Evolutionary conservation across 2,888 invertebrate species (phyloP).

Genomic region (Diaprepes abbreviatus): DNA sequence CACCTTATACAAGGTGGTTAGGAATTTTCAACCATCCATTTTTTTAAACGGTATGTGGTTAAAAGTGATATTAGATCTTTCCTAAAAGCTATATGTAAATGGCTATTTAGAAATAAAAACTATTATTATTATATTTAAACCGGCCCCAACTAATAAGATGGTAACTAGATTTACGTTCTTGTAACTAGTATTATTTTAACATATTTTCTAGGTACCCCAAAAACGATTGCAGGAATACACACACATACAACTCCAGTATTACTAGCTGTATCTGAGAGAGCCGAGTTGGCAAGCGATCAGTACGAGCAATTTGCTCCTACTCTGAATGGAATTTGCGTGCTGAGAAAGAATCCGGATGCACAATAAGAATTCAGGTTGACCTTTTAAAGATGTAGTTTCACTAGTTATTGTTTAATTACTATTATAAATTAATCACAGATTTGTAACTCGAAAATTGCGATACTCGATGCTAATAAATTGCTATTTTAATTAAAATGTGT

Average conservation of each 20-base stretch:
- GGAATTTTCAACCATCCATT: too few relatives aligned
- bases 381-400: neutral
- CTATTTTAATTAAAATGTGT: too few relatives aligned
- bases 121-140: too few relatives aligned
- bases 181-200: neutral
- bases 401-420: constrained; percentile 3
- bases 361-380: neutral
- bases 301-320: constrained; percentile 92
- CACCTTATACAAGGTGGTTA: too few relatives aligned
- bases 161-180: too few relatives aligned
- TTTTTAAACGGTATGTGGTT: too few relatives aligned
- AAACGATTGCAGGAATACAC: constrained; percentile 99
- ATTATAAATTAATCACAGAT: constrained; percentile 3
- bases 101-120: too few relatives aligned
- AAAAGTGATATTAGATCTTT: too few relatives aligned
- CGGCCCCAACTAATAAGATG: too few relatives aligned
- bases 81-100: too few relatives aligned
- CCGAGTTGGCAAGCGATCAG: constrained; percentile 97
- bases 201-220: constrained; percentile 82
- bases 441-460: too few relatives aligned
- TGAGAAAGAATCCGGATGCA: constrained; percentile 74
- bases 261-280: constrained; percentile 94
- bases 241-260: constrained; percentile 99
- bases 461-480: too few relatives aligned
- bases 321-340: constrained; percentile 98